Evolutionary conservation across 1,140 invertebrate genomes (phyloP).

Genomic region (Anastrepha ludens): DNA sequence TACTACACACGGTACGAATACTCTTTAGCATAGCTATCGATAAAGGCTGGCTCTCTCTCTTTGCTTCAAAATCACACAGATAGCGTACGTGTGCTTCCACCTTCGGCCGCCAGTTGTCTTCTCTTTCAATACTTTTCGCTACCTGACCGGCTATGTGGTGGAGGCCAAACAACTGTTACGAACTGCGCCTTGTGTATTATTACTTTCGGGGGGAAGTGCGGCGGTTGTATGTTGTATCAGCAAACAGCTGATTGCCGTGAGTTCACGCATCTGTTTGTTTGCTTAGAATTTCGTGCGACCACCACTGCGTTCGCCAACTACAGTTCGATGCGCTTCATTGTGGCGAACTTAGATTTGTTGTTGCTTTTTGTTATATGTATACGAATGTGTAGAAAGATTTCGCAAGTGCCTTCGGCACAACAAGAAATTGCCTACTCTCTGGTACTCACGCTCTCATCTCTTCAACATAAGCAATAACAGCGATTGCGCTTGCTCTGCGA

Average conservation of each 20-base stretch:
- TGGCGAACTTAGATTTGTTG: background rate
- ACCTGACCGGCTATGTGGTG: slow-evolving; percentile 10
- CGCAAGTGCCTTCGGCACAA: background rate
- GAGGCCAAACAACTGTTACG: slow-evolving; percentile 33
- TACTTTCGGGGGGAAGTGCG: background rate
- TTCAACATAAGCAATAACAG: slow-evolving; percentile 11
- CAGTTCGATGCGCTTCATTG: too few species aligned
- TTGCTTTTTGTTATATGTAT: background rate
- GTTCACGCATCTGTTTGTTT: slow-evolving; percentile 25
- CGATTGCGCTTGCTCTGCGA: background rate
- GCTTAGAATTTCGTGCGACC: background rate
- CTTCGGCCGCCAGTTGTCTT: background rate
- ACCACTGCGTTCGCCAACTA: too few species aligned
- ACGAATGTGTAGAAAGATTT: background rate
- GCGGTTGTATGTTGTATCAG: background rate
- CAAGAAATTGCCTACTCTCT: background rate
- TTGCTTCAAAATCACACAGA: background rate
- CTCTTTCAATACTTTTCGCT: background rate
- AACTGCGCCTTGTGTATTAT: background rate
- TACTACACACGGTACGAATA: background rate
- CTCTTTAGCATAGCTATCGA: background rate
- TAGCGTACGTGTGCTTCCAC: background rate
- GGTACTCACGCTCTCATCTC: background rate
- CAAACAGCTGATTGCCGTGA: slow-evolving; percentile 9
- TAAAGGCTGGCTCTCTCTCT: background rate